phyloP scores from a whole-genome alignment of 2,888 invertebrate genomes.

The Pollenia labialis region DNA sequence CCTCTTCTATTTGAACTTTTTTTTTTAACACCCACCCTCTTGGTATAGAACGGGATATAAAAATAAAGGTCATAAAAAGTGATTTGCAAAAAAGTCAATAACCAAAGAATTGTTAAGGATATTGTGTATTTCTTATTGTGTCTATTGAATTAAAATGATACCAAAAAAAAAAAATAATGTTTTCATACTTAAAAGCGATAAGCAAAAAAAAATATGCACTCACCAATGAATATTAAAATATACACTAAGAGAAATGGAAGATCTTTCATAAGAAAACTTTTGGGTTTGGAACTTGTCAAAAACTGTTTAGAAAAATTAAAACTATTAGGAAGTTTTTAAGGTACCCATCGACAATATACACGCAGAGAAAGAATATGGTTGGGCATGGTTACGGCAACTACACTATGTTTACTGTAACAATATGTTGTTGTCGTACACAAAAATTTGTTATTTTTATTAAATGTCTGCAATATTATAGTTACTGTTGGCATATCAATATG shows the following conservation, averaged over 20 bases:
- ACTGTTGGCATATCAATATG: too few relatives aligned
- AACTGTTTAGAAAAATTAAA: too few relatives aligned
- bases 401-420: too few relatives aligned
- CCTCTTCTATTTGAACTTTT: slow-evolving; percentile 3
- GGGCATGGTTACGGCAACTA: too few relatives aligned
- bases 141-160: slow-evolving; percentile 60
- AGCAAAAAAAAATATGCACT: slow-evolving; percentile 21
- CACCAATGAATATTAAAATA: slow-evolving; percentile 2
- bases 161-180: background rate
- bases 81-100: slow-evolving; percentile 72
- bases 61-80: slow-evolving; percentile 67
- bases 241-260: slow-evolving; percentile 48
- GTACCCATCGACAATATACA: too few relatives aligned
- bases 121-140: slow-evolving; percentile 43
- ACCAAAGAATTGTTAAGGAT: slow-evolving; percentile 53
- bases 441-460: too few relatives aligned
- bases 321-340: too few relatives aligned
- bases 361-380: too few relatives aligned
- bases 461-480: too few relatives aligned
- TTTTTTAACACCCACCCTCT: slow-evolving; percentile 45
- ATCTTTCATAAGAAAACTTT: background rate
- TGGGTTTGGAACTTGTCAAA: too few relatives aligned
- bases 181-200: slow-evolving; percentile 50
- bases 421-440: too few relatives aligned
- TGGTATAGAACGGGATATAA: background rate